phyloP scores from a whole-genome alignment of 2,113 vertebrate species.

The Monopterus albus region DNA sequence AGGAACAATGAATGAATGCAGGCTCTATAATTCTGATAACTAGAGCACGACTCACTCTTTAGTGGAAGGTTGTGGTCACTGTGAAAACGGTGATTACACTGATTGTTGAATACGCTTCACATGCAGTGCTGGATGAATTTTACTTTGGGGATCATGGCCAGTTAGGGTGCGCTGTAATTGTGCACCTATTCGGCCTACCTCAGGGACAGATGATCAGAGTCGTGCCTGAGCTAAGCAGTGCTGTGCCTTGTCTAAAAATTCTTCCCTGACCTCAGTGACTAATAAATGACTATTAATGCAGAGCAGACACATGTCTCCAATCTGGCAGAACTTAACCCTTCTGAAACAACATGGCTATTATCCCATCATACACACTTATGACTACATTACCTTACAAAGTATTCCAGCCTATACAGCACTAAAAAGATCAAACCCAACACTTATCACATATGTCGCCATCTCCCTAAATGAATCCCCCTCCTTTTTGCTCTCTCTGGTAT shows the following conservation, averaged over 20 bases:
- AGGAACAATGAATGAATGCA: slow-evolving; percentile 50
- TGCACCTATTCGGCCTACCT: slow-evolving; percentile 57
- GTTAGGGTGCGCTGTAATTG: slow-evolving; percentile 51
- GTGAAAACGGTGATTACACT: slow-evolving; percentile 56
- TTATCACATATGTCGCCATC: slow-evolving; percentile 50
- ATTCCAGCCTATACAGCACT: slow-evolving; percentile 53
- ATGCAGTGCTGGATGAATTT: slow-evolving; percentile 51
- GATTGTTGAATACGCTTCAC: slow-evolving; percentile 53
- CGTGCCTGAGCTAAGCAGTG: slow-evolving; percentile 58
- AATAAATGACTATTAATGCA: slow-evolving; percentile 78
- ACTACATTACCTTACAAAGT: slow-evolving; percentile 65
- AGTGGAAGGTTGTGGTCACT: slow-evolving; percentile 44
- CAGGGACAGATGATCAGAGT: slow-evolving; percentile 62
- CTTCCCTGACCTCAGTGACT: slow-evolving; percentile 69
- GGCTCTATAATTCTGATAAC: slow-evolving; percentile 54
- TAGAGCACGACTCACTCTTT: slow-evolving; percentile 31
- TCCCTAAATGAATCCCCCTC: slow-evolving; percentile 47
- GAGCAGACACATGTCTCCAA: slow-evolving; percentile 75
- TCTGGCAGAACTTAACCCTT: slow-evolving; percentile 59
- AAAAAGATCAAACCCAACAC: slow-evolving; percentile 66
- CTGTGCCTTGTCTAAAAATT: slow-evolving; percentile 72
- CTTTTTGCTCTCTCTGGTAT: slow-evolving; percentile 29
- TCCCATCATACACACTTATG: slow-evolving; percentile 63
- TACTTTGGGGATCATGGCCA: slow-evolving; percentile 26
- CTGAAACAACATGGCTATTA: slow-evolving; percentile 63